Conservation (phyloP, 2,888 invertebrate genomes). For the Macrosiphum euphorbiae region DNA sequence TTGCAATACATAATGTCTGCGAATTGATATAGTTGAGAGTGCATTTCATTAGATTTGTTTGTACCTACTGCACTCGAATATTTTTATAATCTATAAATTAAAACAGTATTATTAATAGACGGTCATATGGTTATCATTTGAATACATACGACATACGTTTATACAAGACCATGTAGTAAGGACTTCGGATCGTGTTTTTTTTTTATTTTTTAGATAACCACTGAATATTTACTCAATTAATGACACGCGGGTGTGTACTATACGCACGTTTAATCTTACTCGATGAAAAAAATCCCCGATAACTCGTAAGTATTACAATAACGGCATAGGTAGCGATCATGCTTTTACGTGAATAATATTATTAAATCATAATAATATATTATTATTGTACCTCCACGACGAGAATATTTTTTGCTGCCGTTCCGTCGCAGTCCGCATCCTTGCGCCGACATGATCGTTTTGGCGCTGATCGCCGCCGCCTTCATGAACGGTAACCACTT, state of each 20-base stretch:
- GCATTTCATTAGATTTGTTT: background rate
- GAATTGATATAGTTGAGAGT: background rate
- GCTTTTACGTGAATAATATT: background rate
- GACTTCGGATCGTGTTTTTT: background rate
- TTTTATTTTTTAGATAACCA: background rate
- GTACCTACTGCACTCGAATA: background rate
- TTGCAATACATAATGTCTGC: background rate
- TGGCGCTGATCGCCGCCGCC: constrained; percentile 36
- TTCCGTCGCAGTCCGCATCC: background rate
- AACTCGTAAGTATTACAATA: background rate
- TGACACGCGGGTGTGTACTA: background rate
- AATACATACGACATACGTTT: background rate
- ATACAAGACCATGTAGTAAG: background rate
- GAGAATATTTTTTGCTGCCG: background rate
- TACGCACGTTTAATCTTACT: background rate
- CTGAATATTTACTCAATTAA: background rate
- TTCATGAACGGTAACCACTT: constrained; percentile 51
- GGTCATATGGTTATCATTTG: background rate
- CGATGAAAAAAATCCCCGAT: background rate
- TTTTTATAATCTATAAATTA: background rate
- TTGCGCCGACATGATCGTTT: constrained; percentile 16
- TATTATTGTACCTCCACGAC: background rate
- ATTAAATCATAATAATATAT: background rate
- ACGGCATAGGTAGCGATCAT: background rate
- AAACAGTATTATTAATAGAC: background rate